Conservation (phyloP, 2,113 vertebrate genomes). For the Pitta sordida region DNA sequence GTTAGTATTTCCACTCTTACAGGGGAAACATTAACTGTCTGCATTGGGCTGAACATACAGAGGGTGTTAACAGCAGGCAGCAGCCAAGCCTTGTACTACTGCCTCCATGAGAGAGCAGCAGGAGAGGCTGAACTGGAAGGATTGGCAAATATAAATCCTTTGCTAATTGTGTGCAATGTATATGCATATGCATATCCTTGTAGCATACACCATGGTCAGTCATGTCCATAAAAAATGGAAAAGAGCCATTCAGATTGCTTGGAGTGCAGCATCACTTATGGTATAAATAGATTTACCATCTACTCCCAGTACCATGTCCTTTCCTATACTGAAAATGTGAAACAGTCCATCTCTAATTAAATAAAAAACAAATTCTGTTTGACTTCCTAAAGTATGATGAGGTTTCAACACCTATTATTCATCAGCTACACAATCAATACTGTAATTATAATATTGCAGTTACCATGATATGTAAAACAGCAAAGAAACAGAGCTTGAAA, state of each 20-base stretch:
- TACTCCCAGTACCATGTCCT: neutral
- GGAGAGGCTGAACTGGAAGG: neutral
- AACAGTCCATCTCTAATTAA: neutral
- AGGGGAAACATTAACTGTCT: neutral
- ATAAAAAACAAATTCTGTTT: neutral
- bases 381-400: neutral
- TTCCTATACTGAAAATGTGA: neutral
- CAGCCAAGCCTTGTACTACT: neutral
- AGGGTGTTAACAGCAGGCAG: neutral
- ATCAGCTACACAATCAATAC: neutral
- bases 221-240: neutral
- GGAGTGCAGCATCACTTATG: neutral
- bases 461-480: neutral
- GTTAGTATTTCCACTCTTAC: neutral
- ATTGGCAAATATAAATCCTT: neutral
- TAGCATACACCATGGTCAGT: neutral
- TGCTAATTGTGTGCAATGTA: neutral
- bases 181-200: neutral
- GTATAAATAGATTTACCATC: rapidly evolving
- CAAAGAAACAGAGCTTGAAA: neutral
- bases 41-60: rapidly evolving
- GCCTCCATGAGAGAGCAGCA: neutral
- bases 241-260: neutral
- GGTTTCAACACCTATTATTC: neutral
- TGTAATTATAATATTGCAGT: neutral